These are phyloP conservation scores for Indicator maculatus DNA, from an alignment of 2,113 vertebrate species.

Conservation along the genomic window DNA sequence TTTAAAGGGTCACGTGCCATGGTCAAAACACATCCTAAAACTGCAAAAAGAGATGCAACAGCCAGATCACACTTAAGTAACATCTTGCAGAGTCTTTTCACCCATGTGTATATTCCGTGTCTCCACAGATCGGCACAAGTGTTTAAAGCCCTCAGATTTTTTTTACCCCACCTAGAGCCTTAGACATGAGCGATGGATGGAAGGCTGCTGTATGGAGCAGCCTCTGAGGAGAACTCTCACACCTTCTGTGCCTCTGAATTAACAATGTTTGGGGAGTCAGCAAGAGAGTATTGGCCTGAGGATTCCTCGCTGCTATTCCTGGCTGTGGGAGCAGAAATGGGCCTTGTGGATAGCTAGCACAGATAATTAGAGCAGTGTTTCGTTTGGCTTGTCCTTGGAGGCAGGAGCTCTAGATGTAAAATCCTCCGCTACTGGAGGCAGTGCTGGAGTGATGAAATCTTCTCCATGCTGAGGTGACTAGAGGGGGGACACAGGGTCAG, in stretches of 20 bases:
- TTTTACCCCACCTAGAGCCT: neutral
- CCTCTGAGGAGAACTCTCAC: neutral
- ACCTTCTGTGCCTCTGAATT: constrained; percentile 29
- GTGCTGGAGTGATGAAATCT: neutral
- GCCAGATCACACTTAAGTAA: neutral
- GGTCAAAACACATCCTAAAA: neutral
- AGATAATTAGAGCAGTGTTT: constrained; percentile 54
- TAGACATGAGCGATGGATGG: neutral
- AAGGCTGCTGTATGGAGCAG: neutral
- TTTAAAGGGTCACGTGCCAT: neutral
- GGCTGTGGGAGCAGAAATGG: constrained; percentile 44
- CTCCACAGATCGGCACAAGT: accelerated
- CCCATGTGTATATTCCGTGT: accelerated
- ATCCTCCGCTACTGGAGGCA: neutral
- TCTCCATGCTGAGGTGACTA: neutral
- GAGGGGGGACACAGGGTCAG: neutral
- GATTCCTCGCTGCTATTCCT: constrained; percentile 67
- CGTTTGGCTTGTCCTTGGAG: constrained; percentile 56
- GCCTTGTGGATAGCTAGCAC: constrained; percentile 45
- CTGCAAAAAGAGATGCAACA: neutral
- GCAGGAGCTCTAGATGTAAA: constrained; percentile 48
- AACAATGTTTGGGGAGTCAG: neutral
- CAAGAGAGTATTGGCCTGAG: constrained; percentile 45
- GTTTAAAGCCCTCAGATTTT: neutral
- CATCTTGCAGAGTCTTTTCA: neutral